Evolutionary conservation across 2,113 vertebrate genomes (phyloP).

Genomic region (Clinocottus analis): DNA sequence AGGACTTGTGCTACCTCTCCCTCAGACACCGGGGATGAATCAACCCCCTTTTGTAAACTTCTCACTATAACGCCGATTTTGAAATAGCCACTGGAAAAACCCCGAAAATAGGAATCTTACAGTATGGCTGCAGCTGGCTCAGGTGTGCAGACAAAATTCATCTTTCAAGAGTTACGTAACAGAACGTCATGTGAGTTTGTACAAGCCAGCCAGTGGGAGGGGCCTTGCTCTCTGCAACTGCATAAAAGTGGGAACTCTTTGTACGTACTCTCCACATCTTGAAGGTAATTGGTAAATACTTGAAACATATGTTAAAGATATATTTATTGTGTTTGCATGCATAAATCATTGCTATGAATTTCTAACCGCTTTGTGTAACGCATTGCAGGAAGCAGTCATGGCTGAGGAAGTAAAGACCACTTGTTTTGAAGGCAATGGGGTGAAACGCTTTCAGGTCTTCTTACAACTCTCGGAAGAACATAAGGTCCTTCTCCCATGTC

Average conservation of each 20-base stretch:
- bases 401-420: conserved; percentile 76
- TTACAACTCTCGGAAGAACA: conserved; percentile 86
- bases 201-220: background rate
- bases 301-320: no score
- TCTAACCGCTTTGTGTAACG: background rate
- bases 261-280: background rate
- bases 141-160: background rate
- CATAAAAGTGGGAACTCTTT: background rate
- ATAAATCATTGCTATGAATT: background rate
- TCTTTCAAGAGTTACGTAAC: conserved; percentile 4
- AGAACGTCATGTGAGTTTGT: background rate
- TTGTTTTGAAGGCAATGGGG: conserved; percentile 69
- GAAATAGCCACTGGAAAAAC: background rate
- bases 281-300: conserved; percentile 34
- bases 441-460: conserved; percentile 84
- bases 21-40: no score
- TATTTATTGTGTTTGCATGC: background rate
- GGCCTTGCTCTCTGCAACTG: no score
- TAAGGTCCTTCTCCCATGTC: conserved; percentile 77
- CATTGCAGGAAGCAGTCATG: conserved; percentile 63
- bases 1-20: no score
- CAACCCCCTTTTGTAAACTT: no score
- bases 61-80: no score
- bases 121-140: background rate
- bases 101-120: background rate